A percentile compares a stretch with the other conserved stretches of the same genome.
Conservation (phyloP, 2,888 invertebrate genomes). For the Galeruca laticollis region DNA sequence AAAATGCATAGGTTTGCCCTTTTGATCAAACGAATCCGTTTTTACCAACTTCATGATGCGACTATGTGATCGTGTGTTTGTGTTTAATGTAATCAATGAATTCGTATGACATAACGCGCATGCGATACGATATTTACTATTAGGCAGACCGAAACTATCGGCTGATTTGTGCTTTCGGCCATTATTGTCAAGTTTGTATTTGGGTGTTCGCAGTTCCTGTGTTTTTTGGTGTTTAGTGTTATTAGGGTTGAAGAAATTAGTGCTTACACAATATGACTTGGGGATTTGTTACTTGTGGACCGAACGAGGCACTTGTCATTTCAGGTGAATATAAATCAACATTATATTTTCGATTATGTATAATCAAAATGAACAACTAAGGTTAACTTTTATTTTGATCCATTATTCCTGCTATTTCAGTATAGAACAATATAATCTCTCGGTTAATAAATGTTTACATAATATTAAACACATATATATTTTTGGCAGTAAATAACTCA, state of each 20-base stretch:
- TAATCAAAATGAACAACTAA: background rate
- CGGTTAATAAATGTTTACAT: background rate
- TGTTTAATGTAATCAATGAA: slow-evolving; percentile 32
- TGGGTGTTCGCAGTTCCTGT: slow-evolving; percentile 23
- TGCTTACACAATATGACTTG: slow-evolving; percentile 64
- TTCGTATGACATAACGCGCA: slow-evolving; percentile 30
- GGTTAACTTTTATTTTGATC: background rate
- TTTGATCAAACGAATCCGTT: no score
- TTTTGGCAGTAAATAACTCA: background rate
- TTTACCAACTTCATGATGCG: slow-evolving; percentile 10
- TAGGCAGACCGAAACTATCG: background rate
- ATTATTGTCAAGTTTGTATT: slow-evolving; percentile 8
- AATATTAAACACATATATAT: no score
- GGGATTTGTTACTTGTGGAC: slow-evolving; percentile 95
- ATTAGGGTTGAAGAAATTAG: slow-evolving; percentile 4
- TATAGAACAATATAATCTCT: background rate
- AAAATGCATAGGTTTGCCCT: no score
- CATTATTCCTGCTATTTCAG: background rate
- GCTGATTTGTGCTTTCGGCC: no score
- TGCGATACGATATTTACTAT: slow-evolving; percentile 22
- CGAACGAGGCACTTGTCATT: slow-evolving; percentile 93
- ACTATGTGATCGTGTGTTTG: no score
- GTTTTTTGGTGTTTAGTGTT: slow-evolving; percentile 25
- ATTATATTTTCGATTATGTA: background rate
- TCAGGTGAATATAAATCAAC: slow-evolving; percentile 76